Percentiles rank a stretch among this genome's conserved stretches.
Conservation (phyloP, 2,888 invertebrate genomes). For the Polyploca ridens region DNA sequence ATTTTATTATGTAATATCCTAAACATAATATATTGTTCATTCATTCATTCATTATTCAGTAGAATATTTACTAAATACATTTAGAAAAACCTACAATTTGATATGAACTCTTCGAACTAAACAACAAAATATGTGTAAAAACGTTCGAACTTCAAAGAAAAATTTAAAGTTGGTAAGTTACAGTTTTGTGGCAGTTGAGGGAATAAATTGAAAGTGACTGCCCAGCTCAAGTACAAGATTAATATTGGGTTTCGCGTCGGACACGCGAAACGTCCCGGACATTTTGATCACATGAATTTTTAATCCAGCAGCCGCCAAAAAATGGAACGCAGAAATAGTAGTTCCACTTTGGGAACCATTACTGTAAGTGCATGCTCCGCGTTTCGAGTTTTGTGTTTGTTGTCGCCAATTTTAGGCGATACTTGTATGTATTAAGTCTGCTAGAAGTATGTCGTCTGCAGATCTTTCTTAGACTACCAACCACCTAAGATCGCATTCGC, state of each 20-base stretch:
- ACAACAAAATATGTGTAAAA: background rate
- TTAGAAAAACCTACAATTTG: too few relatives aligned
- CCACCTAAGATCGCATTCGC: background rate
- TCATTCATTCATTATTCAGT: too few relatives aligned
- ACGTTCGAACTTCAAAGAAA: background rate
- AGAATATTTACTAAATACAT: too few relatives aligned
- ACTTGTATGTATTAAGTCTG: constrained; percentile 27
- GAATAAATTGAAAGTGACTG: constrained; percentile 44
- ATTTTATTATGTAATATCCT: too few relatives aligned
- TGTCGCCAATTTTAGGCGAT: constrained; percentile 37
- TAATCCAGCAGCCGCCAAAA: constrained; percentile 56
- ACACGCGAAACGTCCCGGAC: constrained; percentile 38
- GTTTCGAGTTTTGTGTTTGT: constrained; percentile 41
- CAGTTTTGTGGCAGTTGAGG: background rate
- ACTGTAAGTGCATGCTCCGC: constrained; percentile 65
- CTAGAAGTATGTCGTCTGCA: constrained; percentile 13
- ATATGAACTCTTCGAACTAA: too few relatives aligned
- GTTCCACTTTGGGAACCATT: constrained; percentile 59
- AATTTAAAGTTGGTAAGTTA: constrained; percentile 6
- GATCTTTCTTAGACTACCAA: background rate
- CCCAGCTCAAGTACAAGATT: constrained; percentile 42
- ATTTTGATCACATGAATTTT: constrained; percentile 65
- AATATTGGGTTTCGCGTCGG: constrained; percentile 39
- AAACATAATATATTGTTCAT: too few relatives aligned
- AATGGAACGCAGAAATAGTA: constrained; percentile 52